Base-by-base conservation (phyloP, 2,888 invertebrate species). In the Ennomos fuscantarius region DNA sequence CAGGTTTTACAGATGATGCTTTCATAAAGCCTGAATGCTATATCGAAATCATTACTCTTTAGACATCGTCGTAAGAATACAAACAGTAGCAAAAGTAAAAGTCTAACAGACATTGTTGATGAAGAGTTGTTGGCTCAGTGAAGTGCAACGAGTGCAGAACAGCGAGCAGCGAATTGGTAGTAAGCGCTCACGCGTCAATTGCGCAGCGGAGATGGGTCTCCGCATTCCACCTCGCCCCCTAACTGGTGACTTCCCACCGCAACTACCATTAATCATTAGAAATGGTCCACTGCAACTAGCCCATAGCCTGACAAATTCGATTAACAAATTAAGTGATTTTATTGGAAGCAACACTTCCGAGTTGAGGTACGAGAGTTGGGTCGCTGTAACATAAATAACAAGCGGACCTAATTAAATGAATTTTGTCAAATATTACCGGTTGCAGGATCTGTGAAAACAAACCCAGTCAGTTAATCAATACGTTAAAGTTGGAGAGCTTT, bases 151-250 rank as follows among this genome's bases (percentile, higher is more conserved):
- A 52, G 60, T 61, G 60, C 60, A 60, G 49, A 40, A 46, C 37
- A 35, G 52, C 49, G 44, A 5, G 35, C 15, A 37, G 35, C 57
- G 52, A 66, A 62, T 54, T 60, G 63, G 55, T 60, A 63, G 60
- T 51, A 47, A 54, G 57, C 48, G 67, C 62, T 67, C 70, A 66
- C 62, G 67, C 66, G 66, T 63, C 72, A 74, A 74, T 71, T 71
- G 69, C 69, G 70, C 57, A 55, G 69, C 68, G 71, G 68, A 63
- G 62, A 67, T 66, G 66, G 68, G 56, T 74, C 82, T 80, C 77
- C 82, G 82, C 85, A 85, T 85, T 83, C 85, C 84, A 68, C 55
- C 68, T 66, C 74, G 68, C 73, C 78, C 76, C 75, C 69, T 81
- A 85, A 86, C 81, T 78, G 75, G 68, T 72, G 69, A 78, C 79